Evolutionary conservation across 2,888 invertebrate genomes (phyloP), one percentile per base, ranked within the genome.

Genomic region (Diaprepes abbreviatus): DNA sequence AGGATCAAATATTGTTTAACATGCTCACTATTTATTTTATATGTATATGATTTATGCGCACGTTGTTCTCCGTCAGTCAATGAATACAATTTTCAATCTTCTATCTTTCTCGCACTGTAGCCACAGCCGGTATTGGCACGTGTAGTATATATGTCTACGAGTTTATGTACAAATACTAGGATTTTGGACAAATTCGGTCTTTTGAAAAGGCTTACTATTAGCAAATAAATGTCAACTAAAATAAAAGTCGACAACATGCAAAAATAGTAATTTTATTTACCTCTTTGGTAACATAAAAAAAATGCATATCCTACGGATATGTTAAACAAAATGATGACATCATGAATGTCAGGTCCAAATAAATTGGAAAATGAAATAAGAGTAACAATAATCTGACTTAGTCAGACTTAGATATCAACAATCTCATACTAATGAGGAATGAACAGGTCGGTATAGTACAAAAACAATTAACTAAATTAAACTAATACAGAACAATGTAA

Each of bases 351-450:
- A 17, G n/a, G n/a, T n/a, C n/a, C n/a, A 24, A 24, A 24, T 24
- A 24, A 24, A 24, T 24, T 5, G 5, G 24, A 24, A 24, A 45
- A 6, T 19, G 24, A 0, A 45, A 45, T 24, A 24, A 24, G 3
- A 45, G 24, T 24, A 45, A n/a, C 10, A 35, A 45, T 24, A n/a
- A 28, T 28, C 28, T 28, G 28, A 50, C 48, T 31, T 28, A n/a
- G 28, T 36, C 54, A 55, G 24, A 36, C 7, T 12, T 28, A 52
- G 4, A 33, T 38, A 50, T 43, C 16, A 63, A 63, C 50, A 54
- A 36, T 63, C 10, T 63, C 16, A n/a, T 24, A 19, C 50, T 17
- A 38, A 17, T 14, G 19, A 36, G 60, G 48, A 60, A 60, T 48
- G 48, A 35, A 14, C 14, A 28, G 6, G 9, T 50, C 48, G 28